Base-by-base conservation (phyloP, 2,113 vertebrate genomes). In the Zootoca vivipara region DNA sequence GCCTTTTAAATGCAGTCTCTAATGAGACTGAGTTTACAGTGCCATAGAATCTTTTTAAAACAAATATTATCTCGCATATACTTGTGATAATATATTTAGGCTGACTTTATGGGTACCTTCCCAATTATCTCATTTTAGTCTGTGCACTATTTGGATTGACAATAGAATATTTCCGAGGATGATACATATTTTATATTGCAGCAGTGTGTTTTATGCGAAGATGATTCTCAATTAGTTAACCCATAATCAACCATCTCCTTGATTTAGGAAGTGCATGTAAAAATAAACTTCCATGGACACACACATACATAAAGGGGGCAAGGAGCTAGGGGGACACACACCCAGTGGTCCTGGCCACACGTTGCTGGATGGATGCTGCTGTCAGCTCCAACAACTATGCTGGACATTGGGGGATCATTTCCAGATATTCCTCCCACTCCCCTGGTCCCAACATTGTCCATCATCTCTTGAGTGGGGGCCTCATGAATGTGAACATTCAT, bases 21-120 rank as follows among this genome's bases (percentile, higher is more conserved):
- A 97, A 97, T 97, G 97, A 97, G 97, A 97, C 97, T 97, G 97
- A 97, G 96, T 97, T 97, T 97, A 97, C 97, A 97, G 96, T 97
- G 97, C 97, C 96, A 97, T 96, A 97, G 97, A 97, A 97, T 97
- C 97, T 97, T 97, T 97, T 96, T 97, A 97, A 97, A 97, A 97
- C 97, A 97, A 97, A 97, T 97, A 97, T 97, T 97, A 97, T 97
- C 97, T 97, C 97, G 97, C 96, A 97, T 97, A 97, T 96, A 97
- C 94, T 97, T 96, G 96, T 97, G 96, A 97, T 97, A 97, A 97
- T 97, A 97, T 97, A 97, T 97, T 97, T 97, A 96, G 92, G 77
- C 96, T 96, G 96, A 95, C 96, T 97, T 97, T 97, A 97, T 97
- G 96, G 95, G 96, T 94, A 97, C 96, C 96, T 97, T 97, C 95